These are phyloP conservation scores for Psix sp. DNA, from an alignment of 1,140 invertebrate genomes.

Conservation along the genomic window DNA sequence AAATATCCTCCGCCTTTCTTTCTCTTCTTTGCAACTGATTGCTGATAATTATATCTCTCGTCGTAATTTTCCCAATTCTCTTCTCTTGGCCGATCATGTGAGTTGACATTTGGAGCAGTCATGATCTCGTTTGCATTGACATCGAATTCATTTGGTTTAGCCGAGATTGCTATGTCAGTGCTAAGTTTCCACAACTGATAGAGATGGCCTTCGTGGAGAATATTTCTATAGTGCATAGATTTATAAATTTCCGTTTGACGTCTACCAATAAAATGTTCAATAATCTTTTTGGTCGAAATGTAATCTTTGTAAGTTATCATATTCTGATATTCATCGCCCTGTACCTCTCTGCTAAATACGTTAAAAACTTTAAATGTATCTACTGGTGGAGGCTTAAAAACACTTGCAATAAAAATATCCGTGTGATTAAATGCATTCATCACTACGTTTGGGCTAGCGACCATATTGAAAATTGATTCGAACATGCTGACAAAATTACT, in stretches of 20 bases:
- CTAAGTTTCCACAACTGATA: slow-evolving; percentile 11
- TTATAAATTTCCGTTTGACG: not conserved
- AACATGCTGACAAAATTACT: slow-evolving; percentile 3
- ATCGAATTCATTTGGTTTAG: not conserved
- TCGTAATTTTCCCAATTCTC: not conserved
- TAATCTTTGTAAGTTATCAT: slow-evolving; percentile 17
- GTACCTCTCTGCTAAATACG: not conserved
- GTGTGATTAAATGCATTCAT: slow-evolving; percentile 3
- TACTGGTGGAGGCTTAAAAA: not conserved
- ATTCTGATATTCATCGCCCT: not conserved
- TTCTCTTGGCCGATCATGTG: not conserved
- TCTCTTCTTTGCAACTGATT: not conserved
- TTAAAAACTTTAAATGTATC: not conserved
- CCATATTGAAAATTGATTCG: slow-evolving; percentile 4
- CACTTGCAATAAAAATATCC: slow-evolving; percentile 3
- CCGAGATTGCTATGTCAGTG: slow-evolving; percentile 3
- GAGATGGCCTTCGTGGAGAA: not conserved
- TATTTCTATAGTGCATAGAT: not conserved
- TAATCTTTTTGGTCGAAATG: slow-evolving; percentile 17
- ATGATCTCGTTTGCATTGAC: not conserved
- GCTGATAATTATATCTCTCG: not conserved
- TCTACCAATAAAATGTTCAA: slow-evolving; percentile 15
- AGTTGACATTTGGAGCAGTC: not conserved
- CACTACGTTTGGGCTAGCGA: not conserved
- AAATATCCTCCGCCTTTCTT: not conserved